These are phyloP conservation scores for Patiria miniata DNA, from an alignment of 35 echinoderm and acorn worm species.

Conservation along the genomic window DNA sequence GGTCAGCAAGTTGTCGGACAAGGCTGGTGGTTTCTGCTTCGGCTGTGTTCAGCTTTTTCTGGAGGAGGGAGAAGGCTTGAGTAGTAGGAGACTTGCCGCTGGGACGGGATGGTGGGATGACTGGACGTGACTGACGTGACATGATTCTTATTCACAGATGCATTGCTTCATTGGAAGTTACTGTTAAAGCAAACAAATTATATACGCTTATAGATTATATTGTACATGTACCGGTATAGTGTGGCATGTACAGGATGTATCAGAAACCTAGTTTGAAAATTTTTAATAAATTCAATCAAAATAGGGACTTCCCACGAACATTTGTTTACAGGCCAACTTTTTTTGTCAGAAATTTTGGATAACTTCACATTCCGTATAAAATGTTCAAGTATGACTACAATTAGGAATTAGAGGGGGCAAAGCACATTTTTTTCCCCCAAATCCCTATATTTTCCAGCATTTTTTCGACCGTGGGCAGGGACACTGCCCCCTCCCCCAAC, in stretches of 20 bases:
- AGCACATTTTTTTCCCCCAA: too few relatives aligned
- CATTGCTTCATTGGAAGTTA: neutral
- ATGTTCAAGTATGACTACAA: too few relatives aligned
- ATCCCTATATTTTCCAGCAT: too few relatives aligned
- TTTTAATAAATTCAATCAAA: neutral
- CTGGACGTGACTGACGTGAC: neutral
- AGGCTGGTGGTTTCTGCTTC: constrained; percentile 76
- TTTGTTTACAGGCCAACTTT: too few relatives aligned
- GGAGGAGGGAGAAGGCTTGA: constrained; percentile 44
- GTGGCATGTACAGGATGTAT: neutral
- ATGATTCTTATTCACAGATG: neutral
- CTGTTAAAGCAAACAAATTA: neutral
- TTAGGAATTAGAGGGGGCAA: too few relatives aligned
- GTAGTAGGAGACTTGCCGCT: constrained; percentile 12
- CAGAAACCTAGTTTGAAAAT: neutral
- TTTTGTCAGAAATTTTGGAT: too few relatives aligned
- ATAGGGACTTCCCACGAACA: neutral
- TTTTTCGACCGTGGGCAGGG: too few relatives aligned
- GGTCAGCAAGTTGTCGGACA: constrained; percentile 52
- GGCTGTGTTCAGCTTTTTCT: constrained; percentile 76
- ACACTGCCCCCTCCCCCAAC: too few relatives aligned
- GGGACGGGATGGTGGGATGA: constrained; percentile 34
- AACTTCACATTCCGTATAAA: too few relatives aligned
- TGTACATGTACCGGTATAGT: too few relatives aligned
- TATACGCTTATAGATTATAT: neutral